Evolutionary conservation across 2,113 vertebrate genomes (phyloP), one percentile per base, ranked within the genome.

Genomic region (Corynorhinus townsendii): DNA sequence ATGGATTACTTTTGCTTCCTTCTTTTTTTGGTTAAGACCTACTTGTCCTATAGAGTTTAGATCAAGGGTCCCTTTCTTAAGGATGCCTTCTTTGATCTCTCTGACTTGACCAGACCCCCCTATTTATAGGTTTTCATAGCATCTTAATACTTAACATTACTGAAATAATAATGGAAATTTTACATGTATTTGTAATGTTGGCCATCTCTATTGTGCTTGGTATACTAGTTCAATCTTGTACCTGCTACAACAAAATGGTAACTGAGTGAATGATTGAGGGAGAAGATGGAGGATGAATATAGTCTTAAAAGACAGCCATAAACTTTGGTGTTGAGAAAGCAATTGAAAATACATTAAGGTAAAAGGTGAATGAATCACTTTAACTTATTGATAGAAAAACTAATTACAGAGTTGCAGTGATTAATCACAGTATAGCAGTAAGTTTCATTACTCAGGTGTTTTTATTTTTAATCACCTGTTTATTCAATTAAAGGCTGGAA

Each of bases 341-440:
- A 56, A 82, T 38, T 62, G 40, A 86, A 94, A 73, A 84, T 66
- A 45, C 33, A 40, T 85, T 94, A 92, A 73, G 20, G 54, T 85
- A 75, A 84, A 92, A 89, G 22, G 7, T 86, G 38, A 91, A 79
- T 89, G 68, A 93, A 87, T 90, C 86, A 84, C 17, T 56, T 94
- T 75, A 94, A 43, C 83, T 94, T 91, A 35, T 84, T 92, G 22
- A 45, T 91, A 43, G 75, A 64, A 86, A 95, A 91, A 33, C 28
- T 56, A 64, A n/a, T 66, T 80, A 81, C 7, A 35, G 43, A 77
- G 5, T 89, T 80, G 68, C 88, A 79, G 66, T 90, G 43, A 71
- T 77, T 94, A 81, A 90, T 75, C 59, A 84, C 16, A 49, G 9
- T 89, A 1, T 40, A 76, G 80, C 22, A 80, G 4, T 79, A 89